These are phyloP conservation scores for Enoplosus armatus DNA, from an alignment of 2,797 vertebrate genomes.

Conservation along the genomic window DNA sequence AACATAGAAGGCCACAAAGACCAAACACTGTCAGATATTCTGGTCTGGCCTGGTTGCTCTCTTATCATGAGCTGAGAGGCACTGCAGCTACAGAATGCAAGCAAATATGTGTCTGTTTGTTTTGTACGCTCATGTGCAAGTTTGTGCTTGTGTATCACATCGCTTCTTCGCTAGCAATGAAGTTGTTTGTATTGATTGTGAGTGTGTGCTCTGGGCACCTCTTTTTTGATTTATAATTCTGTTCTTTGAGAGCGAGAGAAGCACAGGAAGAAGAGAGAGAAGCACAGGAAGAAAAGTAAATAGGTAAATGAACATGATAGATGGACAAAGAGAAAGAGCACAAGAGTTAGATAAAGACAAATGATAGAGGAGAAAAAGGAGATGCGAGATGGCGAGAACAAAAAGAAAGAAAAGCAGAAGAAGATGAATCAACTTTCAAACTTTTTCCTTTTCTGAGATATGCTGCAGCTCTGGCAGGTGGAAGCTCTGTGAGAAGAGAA, in stretches of 20 bases:
- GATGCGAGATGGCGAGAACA: not conserved
- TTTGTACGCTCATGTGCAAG: not conserved
- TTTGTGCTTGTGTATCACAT: not conserved
- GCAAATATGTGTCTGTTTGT: constrained; percentile 24
- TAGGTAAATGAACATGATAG: constrained; percentile 27
- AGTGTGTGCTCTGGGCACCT: constrained; percentile 11
- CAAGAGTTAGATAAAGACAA: not conserved
- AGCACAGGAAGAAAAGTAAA: constrained; percentile 22
- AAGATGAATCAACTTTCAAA: not conserved
- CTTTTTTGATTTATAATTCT: constrained; percentile 40
- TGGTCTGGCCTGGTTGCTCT: not conserved
- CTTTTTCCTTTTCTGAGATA: not conserved
- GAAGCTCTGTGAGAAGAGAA: not conserved
- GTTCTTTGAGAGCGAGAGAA: constrained; percentile 1
- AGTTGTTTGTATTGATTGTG: constrained; percentile 55
- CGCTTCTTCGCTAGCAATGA: not conserved
- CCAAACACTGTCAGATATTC: not conserved
- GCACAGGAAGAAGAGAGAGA: too few species aligned
- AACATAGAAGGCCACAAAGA: not conserved
- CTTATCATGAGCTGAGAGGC: not conserved
- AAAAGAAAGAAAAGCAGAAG: not conserved
- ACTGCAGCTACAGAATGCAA: not conserved
- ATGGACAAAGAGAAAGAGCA: constrained; percentile 8
- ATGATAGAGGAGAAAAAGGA: not conserved
- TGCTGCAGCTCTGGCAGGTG: constrained; percentile 10